Conservation (phyloP, 1,140 invertebrate species). For the Capitella teleta region DNA sequence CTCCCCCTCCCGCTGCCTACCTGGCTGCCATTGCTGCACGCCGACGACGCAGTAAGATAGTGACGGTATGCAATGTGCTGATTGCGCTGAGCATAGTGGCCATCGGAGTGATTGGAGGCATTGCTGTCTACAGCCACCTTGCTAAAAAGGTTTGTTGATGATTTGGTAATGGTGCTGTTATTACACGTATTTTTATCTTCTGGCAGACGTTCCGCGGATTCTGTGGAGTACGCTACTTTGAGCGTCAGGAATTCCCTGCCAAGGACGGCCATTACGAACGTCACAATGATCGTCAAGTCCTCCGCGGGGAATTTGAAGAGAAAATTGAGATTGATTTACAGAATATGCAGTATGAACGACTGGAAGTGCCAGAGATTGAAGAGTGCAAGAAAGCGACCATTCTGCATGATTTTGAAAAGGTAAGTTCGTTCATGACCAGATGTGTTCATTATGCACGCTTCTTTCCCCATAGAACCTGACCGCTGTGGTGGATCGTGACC, state of each 20-base stretch:
- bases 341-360: constrained; percentile 62
- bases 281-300: constrained; percentile 11
- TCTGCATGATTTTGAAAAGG: constrained; percentile 76
- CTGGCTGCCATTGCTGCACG: constrained; percentile 35
- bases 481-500: constrained; percentile 70
- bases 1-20: background rate
- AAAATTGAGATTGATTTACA: constrained; percentile 62
- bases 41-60: constrained; percentile 47
- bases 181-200: background rate
- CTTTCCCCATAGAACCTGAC: constrained; percentile 50
- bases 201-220: constrained; percentile 47
- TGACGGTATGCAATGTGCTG: constrained; percentile 60
- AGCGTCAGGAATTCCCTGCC: constrained; percentile 9
- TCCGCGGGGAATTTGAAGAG: constrained; percentile 53
- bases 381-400: constrained; percentile 66
- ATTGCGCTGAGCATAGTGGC: constrained; percentile 60
- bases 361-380: constrained; percentile 67
- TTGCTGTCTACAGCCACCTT: constrained; percentile 66
- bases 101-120: constrained; percentile 61
- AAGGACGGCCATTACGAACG: background rate
- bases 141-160: constrained; percentile 41
- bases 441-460: background rate
- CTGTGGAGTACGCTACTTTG: constrained; percentile 56
- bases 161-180: background rate
- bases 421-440: constrained; percentile 33